Conservation (phyloP, 1,140 invertebrate genomes). For the Oryzaephilus surinamensis region DNA sequence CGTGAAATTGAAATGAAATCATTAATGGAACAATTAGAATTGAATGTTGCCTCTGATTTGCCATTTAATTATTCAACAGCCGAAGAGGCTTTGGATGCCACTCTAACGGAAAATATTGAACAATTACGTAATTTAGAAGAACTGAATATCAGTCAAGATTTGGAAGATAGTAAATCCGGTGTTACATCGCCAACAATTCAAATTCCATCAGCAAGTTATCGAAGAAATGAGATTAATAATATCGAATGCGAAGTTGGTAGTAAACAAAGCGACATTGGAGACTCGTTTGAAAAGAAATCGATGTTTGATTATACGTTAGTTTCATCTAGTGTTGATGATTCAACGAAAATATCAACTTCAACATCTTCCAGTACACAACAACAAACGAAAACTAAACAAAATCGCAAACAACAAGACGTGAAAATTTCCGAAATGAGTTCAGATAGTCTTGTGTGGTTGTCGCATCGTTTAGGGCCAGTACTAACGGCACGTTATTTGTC, state of each 20-base stretch:
- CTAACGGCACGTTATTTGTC: conserved; percentile 84
- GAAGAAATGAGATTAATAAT: conserved; percentile 42
- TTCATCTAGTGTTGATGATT: conserved; percentile 19
- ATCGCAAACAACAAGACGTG: conserved; percentile 35
- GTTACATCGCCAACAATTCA: conserved; percentile 49
- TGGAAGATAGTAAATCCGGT: conserved; percentile 21
- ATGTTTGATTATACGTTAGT: conserved; percentile 22
- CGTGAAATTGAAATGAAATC: conserved; percentile 42
- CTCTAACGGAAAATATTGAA: conserved; percentile 30
- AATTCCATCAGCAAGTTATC: conserved; percentile 43
- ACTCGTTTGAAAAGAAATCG: conserved; percentile 13
- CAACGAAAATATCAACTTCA: conserved; percentile 3
- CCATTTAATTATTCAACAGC: conserved; percentile 36
- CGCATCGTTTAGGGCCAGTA: conserved; percentile 88
- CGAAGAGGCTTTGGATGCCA: conserved; percentile 38
- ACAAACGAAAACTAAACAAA: conserved; percentile 16
- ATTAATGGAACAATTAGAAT: conserved; percentile 38
- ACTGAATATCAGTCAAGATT: conserved; percentile 16
- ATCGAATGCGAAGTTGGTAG: conserved; percentile 52
- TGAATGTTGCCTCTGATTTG: conserved; percentile 34
- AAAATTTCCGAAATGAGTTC: conserved; percentile 83
- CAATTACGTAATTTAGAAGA: conserved; percentile 24
- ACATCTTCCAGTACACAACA: not conserved
- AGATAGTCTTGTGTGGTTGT: conserved; percentile 85
- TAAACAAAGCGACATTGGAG: conserved; percentile 38